Base-by-base conservation (phyloP, 2,888 invertebrate species). In the Hoplodrina blanda region DNA sequence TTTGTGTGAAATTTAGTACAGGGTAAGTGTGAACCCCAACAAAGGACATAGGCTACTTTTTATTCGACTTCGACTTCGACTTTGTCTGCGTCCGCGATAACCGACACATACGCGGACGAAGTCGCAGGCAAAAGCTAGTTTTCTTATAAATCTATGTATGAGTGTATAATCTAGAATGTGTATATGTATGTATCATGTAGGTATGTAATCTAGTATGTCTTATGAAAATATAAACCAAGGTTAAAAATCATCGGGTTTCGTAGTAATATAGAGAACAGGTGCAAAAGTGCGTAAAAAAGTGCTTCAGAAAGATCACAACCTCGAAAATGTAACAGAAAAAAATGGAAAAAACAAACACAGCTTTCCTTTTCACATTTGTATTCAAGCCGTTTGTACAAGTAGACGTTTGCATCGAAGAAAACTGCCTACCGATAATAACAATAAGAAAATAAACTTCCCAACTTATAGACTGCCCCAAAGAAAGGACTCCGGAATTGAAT, bases 401-500 rank as follows among this genome's bases (percentile, higher is more conserved):
- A 50, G 20, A 46, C 15, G n/a, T 49, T 53, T 41, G 46, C 10
- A 33, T 41, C 41, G 25, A 61, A 41, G 57, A 73, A 75, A 64
- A 79, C 79, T 75, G 30, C 57, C 37, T 17, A 52, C 54, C 37
- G 25, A 46, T 17, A 57, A 44, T 33, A 78, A 73, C 76, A 74
- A 62, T 54, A 19, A n/a, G 33, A 46, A 49, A 49, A 75, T 80
- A 75, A 80, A 75, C n/a, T 33, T 62, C 5, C 11, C 53, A 65
- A 20, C 20, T 37, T 76, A 80, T 20, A 53, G 55, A 19, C 56
- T 25, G 11, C 8, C 46, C n/a, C 55, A n/a, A 49, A 65, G 17
- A 25, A 62, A 46, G 52, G 41, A 37, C 19, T 1, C 30, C 5
- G n/a, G 49, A 20, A 62, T 49, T 19, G 62, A 52, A 66, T 46